Evolutionary conservation across 2,888 invertebrate species (phyloP), one percentile per base, ranked within the genome.

Genomic region (Rotaria sp.): DNA sequence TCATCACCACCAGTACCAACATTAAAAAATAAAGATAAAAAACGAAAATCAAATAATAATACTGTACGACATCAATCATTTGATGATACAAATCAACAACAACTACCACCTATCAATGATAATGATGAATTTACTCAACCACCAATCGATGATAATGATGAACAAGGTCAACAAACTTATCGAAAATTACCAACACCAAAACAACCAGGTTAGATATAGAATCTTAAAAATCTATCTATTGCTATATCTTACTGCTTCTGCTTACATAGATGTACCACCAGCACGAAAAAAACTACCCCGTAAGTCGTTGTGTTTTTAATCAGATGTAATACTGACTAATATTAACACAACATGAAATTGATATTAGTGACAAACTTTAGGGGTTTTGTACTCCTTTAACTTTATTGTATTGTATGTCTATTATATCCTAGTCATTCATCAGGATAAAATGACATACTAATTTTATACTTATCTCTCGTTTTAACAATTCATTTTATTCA

Each of bases 1-100:
- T 55, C 75, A 26, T 74, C 85, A 15, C 86, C 86, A 0, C 86
- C 86, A 55, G 35, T 52, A 55, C 84, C 84, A 41, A 50, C 74
- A 30, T 38, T 55, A n/a, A 50, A 35, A 24, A 86, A 84, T 13
- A 85, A 75, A 59, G 50, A 45, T 26, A 84, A 84, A 45, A 85
- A 85, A 45, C 35, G 8, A 41, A 85, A 85, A 59, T 35, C 85
- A 59, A 85, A 15, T 35, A 18, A 7, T 8, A 35, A 30, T 30
- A 35, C 7, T 21, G 21, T 30, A 67, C 35, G 35, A 67, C 67
- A 35, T 67, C 67, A 35, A 35, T 67, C 67, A 18, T 67, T 21
- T 18, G 67, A 67, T 21, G 67, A 67, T 35, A 8, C 15, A 18
- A 30, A 21, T 21, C 35, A 67, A 21, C 35, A 67, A 67, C 67